These are phyloP conservation scores for Luidia sarsii DNA, from an alignment of 53 echinoderm and acorn worm genomes.

Conservation along the genomic window DNA sequence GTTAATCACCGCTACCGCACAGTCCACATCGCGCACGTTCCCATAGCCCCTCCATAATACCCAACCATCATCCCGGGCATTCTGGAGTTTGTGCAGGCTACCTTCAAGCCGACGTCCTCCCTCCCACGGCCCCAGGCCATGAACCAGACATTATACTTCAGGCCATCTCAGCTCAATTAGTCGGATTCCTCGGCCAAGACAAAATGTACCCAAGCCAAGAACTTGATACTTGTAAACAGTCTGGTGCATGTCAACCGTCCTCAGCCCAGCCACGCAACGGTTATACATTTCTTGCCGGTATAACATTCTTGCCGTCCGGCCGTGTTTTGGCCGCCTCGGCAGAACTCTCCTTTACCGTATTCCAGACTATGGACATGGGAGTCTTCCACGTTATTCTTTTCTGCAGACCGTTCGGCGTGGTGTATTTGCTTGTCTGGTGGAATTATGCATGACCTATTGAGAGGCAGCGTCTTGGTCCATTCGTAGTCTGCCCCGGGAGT, in stretches of 20 bases:
- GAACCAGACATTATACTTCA: neutral
- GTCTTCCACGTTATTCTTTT: no score
- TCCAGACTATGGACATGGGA: no score
- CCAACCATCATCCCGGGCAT: neutral
- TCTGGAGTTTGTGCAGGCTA: no score
- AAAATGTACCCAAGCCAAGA: neutral
- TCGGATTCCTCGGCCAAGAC: neutral
- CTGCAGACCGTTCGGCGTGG: no score
- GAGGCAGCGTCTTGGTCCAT: no score
- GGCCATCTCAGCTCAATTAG: conserved; percentile 27
- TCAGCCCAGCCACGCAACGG: neutral
- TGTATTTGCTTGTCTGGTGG: no score
- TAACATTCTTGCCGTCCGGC: conserved; percentile 24
- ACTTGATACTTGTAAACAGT: conserved; percentile 10
- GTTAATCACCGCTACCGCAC: conserved; percentile 11
- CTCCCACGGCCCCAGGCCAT: no score
- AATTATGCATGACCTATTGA: no score
- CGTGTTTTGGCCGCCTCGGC: no score
- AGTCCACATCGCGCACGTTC: neutral
- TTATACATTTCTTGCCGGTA: neutral
- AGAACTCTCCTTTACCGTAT: no score
- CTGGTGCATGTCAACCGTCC: conserved; percentile 13
- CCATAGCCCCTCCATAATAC: neutral
- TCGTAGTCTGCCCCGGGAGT: no score
- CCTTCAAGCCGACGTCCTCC: no score